Percentiles rank a stretch among this genome's conserved stretches.
phyloP scores from a whole-genome alignment of 2,888 invertebrate genomes.

The Seira sanloemensis region DNA sequence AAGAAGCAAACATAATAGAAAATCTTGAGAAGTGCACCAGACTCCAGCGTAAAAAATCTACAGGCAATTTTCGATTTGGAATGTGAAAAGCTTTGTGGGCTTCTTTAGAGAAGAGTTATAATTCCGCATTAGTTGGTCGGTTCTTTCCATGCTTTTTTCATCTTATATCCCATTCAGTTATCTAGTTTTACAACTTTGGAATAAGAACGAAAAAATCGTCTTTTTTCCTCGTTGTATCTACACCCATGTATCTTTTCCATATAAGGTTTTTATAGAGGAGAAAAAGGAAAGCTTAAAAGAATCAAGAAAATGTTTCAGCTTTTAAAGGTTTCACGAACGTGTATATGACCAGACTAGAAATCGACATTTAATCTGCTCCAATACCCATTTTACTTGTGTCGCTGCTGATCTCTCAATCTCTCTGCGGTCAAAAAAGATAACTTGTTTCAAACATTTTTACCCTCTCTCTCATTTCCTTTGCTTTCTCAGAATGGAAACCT shows the following conservation, averaged over 20 bases:
- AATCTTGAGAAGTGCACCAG: too few relatives aligned
- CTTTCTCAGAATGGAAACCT: background rate
- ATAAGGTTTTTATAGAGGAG: too few relatives aligned
- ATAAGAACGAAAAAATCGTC: constrained; percentile 24
- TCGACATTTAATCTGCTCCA: constrained; percentile 70
- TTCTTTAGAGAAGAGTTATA: constrained; percentile 57
- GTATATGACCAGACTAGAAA: constrained; percentile 72
- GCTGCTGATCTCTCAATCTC: constrained; percentile 64
- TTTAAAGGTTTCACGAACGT: constrained; percentile 51
- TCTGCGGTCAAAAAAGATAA: constrained; percentile 53
- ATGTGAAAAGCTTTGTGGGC: constrained; percentile 46
- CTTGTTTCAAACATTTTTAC: constrained; percentile 36
- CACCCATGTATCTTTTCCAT: background rate
- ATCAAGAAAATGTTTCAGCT: constrained; percentile 24
- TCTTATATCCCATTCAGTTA: constrained; percentile 3
- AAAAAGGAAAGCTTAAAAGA: background rate
- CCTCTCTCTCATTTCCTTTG: constrained; percentile 23
- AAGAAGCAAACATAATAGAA: background rate
- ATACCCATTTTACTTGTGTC: constrained; percentile 66
- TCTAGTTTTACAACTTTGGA: background rate
- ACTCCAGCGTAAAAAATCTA: too few relatives aligned
- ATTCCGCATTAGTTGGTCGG: constrained; percentile 63
- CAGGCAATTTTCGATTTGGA: constrained; percentile 67
- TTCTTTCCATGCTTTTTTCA: constrained; percentile 33
- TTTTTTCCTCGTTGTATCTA: background rate